Evolutionary conservation across 1,140 invertebrate species (phyloP), one percentile per base, ranked within the genome.

Genomic region (Drosophila nannoptera): DNA sequence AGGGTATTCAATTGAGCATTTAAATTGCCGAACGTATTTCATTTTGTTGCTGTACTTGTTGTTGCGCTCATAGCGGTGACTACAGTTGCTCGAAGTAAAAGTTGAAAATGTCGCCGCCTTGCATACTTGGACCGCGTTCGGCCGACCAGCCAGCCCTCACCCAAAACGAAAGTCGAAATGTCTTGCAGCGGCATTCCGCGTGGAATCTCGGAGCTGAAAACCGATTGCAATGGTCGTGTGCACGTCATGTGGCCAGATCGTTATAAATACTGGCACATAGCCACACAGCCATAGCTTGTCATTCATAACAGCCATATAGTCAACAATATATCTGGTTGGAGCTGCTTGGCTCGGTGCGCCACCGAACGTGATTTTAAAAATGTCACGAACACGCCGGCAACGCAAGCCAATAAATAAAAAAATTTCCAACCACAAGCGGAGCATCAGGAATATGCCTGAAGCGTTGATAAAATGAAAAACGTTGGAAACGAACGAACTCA

Each of bases 291-390:
- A 63, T 64, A 43, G 40, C 40, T 43, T n/a, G 40, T 55, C 66
- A 66, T 53, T 52, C 54, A 40, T 66, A 38, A 65, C 53, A 50
- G 48, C 63, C 62, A 72, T 77, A 77, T 77, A 62, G 69, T 35
- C 70, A 43, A 38, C 62, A 76, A 76, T 50, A 78, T 78, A 59
- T 78, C 72, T 77, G 55, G 64, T 73, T 72, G 58, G 56, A 22
- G 76, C 60, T 69, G 60, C 36, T 33, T 74, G 60, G 52, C 54
- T 72, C 72, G 56, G 68, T 45, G 71, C 73, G 77, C 42, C 73
- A 69, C 69, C 75, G 75, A 81, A 87, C 82, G 82, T 87, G 82
- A 86, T 86, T 84, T 77, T 73, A 49, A 62, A 86, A 76, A 87
- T 87, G 81, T 87, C 82, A 87, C 82, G 82, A 77, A 72, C 75